Percentiles rank a stretch among this genome's conserved stretches.
Evolutionary conservation across 2,888 invertebrate genomes (phyloP).

Genomic region (Keiferia lycopersicella): DNA sequence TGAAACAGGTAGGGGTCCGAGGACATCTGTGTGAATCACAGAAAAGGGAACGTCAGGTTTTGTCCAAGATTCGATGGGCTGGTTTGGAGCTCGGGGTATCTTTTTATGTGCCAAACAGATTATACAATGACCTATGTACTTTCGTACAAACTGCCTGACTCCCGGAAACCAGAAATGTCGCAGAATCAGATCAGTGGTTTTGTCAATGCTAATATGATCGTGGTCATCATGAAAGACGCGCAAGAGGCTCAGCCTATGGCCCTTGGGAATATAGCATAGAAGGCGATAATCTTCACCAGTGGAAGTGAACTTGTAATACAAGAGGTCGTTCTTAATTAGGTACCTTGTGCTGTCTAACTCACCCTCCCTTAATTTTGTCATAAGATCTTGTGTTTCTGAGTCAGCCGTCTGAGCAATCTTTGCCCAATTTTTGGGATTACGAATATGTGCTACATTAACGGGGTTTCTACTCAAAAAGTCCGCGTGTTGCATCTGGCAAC

Average conservation of each 20-base stretch:
- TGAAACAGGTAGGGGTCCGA: conserved; percentile 9
- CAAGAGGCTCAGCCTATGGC: conserved; percentile 33
- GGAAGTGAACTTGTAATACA: conserved; percentile 33
- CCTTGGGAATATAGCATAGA: conserved; percentile 35
- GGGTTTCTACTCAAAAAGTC: conserved; percentile 36
- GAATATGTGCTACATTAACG: conserved; percentile 14
- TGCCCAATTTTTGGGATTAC: conserved; percentile 34
- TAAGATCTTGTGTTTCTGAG: conserved; percentile 28
- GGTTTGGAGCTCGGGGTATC: conserved; percentile 3
- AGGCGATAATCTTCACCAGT: conserved; percentile 33
- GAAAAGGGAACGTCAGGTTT: conserved; percentile 19
- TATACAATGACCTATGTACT: conserved; percentile 17
- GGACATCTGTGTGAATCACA: conserved; percentile 11
- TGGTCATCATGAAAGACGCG: conserved; percentile 31
- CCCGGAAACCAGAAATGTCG: conserved; percentile 25
- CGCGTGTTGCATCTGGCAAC: conserved; percentile 21
- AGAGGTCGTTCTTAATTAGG: conserved; percentile 28
- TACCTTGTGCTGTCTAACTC: conserved; percentile 34
- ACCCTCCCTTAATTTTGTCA: conserved; percentile 30
- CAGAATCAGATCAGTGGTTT: conserved; percentile 20
- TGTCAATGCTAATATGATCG: conserved; percentile 18
- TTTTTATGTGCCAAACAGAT: conserved; percentile 18
- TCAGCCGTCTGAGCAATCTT: conserved; percentile 35
- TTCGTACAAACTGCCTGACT: background rate
- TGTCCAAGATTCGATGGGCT: conserved; percentile 20